A percentile compares a stretch with the other conserved stretches of the same genome.
Conservation (phyloP, 2,888 invertebrate species). For the Lasioglossum calceatum region DNA sequence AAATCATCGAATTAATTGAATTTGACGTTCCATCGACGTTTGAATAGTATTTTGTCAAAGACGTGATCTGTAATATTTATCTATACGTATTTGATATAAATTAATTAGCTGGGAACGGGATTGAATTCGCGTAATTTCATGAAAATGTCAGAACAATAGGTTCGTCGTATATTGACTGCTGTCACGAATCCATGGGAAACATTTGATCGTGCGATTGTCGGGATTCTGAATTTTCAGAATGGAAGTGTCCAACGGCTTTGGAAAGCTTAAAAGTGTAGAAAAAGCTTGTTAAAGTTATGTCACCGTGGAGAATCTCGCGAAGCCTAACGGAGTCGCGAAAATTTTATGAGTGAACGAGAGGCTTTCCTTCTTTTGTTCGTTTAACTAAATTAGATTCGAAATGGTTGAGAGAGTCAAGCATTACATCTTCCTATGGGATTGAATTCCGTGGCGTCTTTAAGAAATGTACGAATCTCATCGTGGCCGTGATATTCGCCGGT, state of each 20-base stretch:
- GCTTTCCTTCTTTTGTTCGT: not conserved
- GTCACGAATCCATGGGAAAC: not conserved
- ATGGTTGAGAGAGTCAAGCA: not conserved
- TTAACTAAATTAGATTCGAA: not conserved
- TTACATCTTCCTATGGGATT: not conserved
- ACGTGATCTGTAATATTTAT: not conserved
- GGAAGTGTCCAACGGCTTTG: constrained; percentile 3
- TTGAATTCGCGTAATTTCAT: not conserved
- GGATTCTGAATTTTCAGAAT: constrained; percentile 14
- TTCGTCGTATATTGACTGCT: not conserved
- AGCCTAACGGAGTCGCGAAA: constrained; percentile 12
- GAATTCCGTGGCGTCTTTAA: constrained; percentile 54
- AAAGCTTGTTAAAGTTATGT: not conserved
- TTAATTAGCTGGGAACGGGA: not conserved
- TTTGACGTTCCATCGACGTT: not conserved
- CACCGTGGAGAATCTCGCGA: constrained; percentile 14
- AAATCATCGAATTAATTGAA: not conserved
- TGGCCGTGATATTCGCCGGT: not conserved
- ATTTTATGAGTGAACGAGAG: not conserved
- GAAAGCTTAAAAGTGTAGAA: constrained; percentile 18
- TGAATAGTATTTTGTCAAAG: not conserved
- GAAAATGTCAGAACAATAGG: not conserved
- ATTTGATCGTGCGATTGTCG: not conserved
- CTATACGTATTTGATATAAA: not conserved
- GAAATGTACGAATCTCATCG: constrained; percentile 53